Conservation (phyloP, 2,888 invertebrate species). For the Drosophila subsilvestris region DNA sequence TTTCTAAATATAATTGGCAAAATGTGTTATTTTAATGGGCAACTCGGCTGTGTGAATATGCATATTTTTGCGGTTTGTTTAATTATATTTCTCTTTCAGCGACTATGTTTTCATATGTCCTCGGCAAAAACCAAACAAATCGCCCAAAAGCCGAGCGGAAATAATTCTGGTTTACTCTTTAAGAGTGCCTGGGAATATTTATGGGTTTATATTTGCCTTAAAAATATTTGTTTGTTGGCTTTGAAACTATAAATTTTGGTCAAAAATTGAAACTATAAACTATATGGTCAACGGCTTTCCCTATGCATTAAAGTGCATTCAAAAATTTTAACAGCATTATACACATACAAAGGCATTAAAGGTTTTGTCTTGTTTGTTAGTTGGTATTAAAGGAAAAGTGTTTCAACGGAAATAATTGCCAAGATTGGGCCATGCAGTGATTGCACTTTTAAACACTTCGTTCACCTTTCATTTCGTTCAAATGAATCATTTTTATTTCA, state of each 20-base stretch:
- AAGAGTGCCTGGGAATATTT: not conserved
- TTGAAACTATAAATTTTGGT: not conserved
- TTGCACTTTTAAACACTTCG: too few species aligned
- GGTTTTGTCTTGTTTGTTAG: not conserved
- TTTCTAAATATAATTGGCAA: slow-evolving; percentile 54
- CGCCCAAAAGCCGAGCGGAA: not conserved
- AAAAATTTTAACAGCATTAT: not conserved
- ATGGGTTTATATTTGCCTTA: not conserved
- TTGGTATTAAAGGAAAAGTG: not conserved
- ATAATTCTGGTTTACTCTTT: not conserved
- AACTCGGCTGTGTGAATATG: slow-evolving; percentile 32
- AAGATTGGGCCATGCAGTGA: too few species aligned
- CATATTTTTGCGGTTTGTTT: slow-evolving; percentile 40
- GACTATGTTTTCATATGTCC: slow-evolving; percentile 4
- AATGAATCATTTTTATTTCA: not conserved
- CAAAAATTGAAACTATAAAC: not conserved
- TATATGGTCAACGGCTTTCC: not conserved
- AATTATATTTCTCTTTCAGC: slow-evolving; percentile 38
- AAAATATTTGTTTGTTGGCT: not conserved
- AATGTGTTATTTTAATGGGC: slow-evolving; percentile 43
- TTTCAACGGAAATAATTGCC: too few species aligned
- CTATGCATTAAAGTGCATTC: too few species aligned
- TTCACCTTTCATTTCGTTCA: not conserved
- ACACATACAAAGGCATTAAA: not conserved
- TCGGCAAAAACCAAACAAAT: slow-evolving; percentile 29